phyloP scores from a whole-genome alignment of 2,113 vertebrate species.

The Protobothrops flavoviridis region DNA sequence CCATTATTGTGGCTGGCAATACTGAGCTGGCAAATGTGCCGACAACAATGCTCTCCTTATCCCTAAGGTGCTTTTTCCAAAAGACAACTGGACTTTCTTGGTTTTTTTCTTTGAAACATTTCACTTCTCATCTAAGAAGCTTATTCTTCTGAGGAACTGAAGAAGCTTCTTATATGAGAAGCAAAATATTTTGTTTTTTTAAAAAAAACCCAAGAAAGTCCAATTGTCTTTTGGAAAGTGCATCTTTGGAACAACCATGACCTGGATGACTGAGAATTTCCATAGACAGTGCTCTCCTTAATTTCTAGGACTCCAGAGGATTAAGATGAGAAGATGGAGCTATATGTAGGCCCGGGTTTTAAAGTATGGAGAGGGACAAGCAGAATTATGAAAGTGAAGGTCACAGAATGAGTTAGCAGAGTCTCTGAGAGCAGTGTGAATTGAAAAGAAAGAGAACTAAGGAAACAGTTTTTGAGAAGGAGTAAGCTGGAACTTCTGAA shows the following conservation, averaged over 20 bases:
- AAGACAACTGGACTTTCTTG: background rate
- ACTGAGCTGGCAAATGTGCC: background rate
- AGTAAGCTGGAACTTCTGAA: background rate
- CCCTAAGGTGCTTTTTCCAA: background rate
- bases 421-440: background rate
- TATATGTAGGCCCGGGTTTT: background rate
- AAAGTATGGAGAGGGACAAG: background rate
- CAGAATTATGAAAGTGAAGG: background rate
- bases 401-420: background rate
- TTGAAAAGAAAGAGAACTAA: background rate
- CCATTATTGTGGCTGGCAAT: background rate
- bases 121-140: background rate
- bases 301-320: background rate
- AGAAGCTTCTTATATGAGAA: background rate
- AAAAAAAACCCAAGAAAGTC: background rate
- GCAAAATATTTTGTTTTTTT: background rate
- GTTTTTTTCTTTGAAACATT: background rate
- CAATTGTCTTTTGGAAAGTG: background rate
- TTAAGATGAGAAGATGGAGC: background rate
- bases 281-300: background rate
- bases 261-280: background rate
- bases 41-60: background rate
- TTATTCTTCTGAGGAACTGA: background rate
- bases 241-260: background rate
- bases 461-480: background rate